Evolutionary conservation across 2,797 vertebrate species (phyloP).

Genomic region (Typhlichthys eigenmanni): DNA sequence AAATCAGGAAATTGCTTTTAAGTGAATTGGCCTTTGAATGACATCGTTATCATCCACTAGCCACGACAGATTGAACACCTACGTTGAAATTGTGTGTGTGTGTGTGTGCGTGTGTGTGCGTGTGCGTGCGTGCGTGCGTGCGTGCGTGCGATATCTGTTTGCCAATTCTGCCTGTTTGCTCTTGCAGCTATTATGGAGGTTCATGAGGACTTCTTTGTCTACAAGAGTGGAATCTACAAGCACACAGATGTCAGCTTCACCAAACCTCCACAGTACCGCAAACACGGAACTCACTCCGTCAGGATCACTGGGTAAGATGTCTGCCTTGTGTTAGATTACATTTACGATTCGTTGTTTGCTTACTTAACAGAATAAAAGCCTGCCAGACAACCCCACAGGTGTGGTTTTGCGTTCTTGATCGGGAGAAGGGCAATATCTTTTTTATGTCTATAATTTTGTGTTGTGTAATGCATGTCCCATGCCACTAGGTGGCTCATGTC

Average conservation of each 20-base stretch:
- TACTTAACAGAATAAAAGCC: not conserved
- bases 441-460: no score
- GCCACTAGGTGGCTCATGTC: no score
- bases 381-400: no score
- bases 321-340: not conserved
- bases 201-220: slow-evolving; percentile 96
- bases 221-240: slow-evolving; percentile 89
- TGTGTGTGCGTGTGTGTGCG: slow-evolving; percentile 4
- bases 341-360: not conserved
- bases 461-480: no score
- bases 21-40: slow-evolving; percentile 39
- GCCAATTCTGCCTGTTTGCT: slow-evolving; percentile 46
- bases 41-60: slow-evolving; percentile 16
- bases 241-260: slow-evolving; percentile 84
- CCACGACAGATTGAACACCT: slow-evolving; percentile 7
- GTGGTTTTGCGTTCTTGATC: no score
- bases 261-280: slow-evolving; percentile 80
- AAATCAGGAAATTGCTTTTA: slow-evolving; percentile 44
- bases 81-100: slow-evolving; percentile 1
- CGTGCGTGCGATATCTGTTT: not conserved
- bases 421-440: no score
- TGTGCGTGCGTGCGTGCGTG: slow-evolving; percentile 3
- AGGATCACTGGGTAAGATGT: slow-evolving; percentile 90
- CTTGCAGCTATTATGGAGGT: slow-evolving; percentile 94
- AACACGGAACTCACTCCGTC: slow-evolving; percentile 92